Evolutionary conservation across 1,140 invertebrate species (phyloP).

Genomic region (Tetranychus urticae): DNA sequence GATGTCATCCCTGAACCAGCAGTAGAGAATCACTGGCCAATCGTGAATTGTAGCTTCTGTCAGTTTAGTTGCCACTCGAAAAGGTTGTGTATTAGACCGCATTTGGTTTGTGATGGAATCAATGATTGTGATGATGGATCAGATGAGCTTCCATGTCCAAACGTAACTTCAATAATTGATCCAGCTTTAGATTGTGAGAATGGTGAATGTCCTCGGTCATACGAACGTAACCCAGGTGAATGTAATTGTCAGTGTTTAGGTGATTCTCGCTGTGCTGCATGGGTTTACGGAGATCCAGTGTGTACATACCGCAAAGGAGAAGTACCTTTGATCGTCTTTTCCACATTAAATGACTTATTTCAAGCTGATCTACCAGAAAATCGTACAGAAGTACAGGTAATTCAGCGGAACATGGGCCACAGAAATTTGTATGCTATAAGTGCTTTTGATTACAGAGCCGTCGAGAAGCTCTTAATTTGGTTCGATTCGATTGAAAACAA

Average conservation of each 20-base stretch:
- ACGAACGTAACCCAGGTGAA: conserved; percentile 30
- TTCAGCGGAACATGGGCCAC: conserved; percentile 15
- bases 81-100: too few relatives aligned
- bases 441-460: too few relatives aligned
- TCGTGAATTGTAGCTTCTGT: too few relatives aligned
- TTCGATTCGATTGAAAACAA: too few relatives aligned
- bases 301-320: conserved; percentile 36
- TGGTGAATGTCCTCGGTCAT: too few relatives aligned
- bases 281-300: conserved; percentile 14
- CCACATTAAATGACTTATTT: conserved; percentile 57
- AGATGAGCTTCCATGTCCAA: neutral
- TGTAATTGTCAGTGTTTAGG: conserved; percentile 74
- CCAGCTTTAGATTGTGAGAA: neutral
- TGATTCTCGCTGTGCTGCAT: conserved; percentile 62
- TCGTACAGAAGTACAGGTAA: conserved; percentile 30
- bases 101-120: neutral
- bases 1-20: too few relatives aligned
- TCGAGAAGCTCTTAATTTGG: too few relatives aligned
- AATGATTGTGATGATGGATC: neutral
- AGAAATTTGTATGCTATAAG: too few relatives aligned
- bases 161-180: neutral
- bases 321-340: conserved; percentile 43
- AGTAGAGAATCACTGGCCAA: too few relatives aligned
- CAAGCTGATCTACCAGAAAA: neutral
- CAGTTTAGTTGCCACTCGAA: too few relatives aligned